Evolutionary conservation across 2,797 vertebrate genomes (phyloP), one percentile per base, ranked within the genome.

Genomic region (Alexandromys oeconomus): DNA sequence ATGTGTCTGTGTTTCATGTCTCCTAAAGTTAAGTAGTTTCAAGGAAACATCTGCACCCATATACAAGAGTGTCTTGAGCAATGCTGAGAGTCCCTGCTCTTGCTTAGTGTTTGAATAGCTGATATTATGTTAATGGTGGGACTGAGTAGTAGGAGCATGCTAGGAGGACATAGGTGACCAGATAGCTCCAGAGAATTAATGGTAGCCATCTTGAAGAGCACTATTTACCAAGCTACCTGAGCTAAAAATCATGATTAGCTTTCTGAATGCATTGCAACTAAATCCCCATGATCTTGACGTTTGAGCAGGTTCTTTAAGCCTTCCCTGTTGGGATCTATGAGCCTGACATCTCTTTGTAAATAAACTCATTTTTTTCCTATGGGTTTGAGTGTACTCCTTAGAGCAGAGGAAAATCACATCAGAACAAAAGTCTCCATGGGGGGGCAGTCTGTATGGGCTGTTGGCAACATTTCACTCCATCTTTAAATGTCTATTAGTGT

Each of bases 401-500:
- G 84, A 81, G 71, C 14, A 43, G 63, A 96, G 65, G 73, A 93
- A 88, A 81, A 46, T 89, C 51, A 92, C 85, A 93, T 57, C 48
- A 93, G 57, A 92, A 48, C 31, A 87, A 91, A 91, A 89, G 40
- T 94, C 71, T 37, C 69, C 15, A 6, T 59, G 71, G 59, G 57
- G 29, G 77, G 67, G 63, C 43, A 31, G 37, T 87, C 89, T 93
- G 23, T 54, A 91, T 95, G 67, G 48, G n/a, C 27, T 57, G 6
- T 25, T 76, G 31, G 54, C 34, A 65, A 93, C 67, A 37, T 71
- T 92, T 94, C 34, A 37, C 9, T 43, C 37, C 31, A 29, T 57
- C 51, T 80, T 91, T 89, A 94, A 81, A 34, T 92, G 87, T 89
- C 89, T 61, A 46, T 86, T 86, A 90, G 80, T 80, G 46, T 74